Evolutionary conservation across 2,113 vertebrate species (phyloP), one percentile per base, ranked within the genome.

Genomic region (Nipponia nippon): DNA sequence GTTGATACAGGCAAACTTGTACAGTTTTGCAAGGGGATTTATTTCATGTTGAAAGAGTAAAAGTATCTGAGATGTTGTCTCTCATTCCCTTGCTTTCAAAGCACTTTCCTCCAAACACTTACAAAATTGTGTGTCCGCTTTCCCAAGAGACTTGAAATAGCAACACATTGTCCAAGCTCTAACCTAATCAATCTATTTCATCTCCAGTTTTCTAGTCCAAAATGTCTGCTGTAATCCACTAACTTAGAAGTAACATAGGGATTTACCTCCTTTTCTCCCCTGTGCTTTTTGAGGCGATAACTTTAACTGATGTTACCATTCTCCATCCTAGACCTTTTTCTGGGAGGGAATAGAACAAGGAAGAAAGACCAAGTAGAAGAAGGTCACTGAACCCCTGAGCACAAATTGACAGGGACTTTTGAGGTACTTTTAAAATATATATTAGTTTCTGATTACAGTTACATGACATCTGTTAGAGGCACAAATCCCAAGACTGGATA

Each of bases 151-250:
- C 23, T 59, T 90, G 36, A 75, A 85, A 71, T 16, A 42, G 11
- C 29, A 83, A 26, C 1, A 16, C 0, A 0, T n/a, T 66, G 27
- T 36, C 44, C 49, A 67, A 26, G 11, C 7, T 71, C 34, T 69
- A 85, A 36, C 30, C 34, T 47, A 78, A 72, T 72, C n/a, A 58
- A 50, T 46, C 36, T 69, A 7, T 73, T 66, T 80, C 2, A 62
- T 46, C 23, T 90, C 18, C 10, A 4, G 6, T 36, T 81, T 79
- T 90, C n/a, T 49, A 50, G 22, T 53, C 21, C 29, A 47, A 88
- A 87, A 36, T 50, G 6, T 65, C 26, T 59, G 9, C 46, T 78
- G 44, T 61, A 86, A 93, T 62, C 76, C 63, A 77, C 10, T 44
- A 61, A 61, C 0, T 88, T 52, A n/a, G 53, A 73, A 88, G 16